Evolutionary conservation across 37 sponge, comb jelly and placozoan species (phyloP).

Genomic region (Bolinopsis microptera): DNA sequence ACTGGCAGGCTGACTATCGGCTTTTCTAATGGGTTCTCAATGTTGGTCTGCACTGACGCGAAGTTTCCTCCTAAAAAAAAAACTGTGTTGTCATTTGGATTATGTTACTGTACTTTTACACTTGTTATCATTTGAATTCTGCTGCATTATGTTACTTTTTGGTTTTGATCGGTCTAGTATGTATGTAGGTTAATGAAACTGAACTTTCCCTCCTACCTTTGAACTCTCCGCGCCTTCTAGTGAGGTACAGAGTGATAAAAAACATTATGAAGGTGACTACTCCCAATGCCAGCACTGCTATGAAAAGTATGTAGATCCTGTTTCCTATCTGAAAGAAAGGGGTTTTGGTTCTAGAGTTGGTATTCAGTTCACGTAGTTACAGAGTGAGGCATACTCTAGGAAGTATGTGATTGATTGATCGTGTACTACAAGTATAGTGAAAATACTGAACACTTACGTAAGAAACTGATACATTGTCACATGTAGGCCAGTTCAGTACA

Average conservation of each 20-base stretch:
- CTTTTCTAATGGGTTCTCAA: conserved; percentile 37
- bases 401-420: too few species aligned
- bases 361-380: too few species aligned
- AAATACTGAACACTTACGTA: too few species aligned
- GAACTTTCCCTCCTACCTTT: conserved; percentile 48
- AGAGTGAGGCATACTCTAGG: too few species aligned
- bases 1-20: background rate
- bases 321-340: conserved; percentile 20
- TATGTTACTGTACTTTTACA: too few species aligned
- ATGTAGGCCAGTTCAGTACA: conserved; percentile 10
- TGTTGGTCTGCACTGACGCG: conserved; percentile 21
- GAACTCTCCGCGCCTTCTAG: background rate
- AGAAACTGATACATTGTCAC: background rate
- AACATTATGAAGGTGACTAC: background rate
- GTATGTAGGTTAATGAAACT: too few species aligned
- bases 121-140: too few species aligned
- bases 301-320: conserved; percentile 32
- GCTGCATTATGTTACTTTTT: too few species aligned
- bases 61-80: background rate
- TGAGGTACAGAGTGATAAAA: background rate
- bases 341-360: too few species aligned
- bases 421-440: too few species aligned
- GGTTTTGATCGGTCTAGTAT: too few species aligned
- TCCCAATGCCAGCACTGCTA: conserved; percentile 6
- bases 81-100: too few species aligned